Evolutionary conservation across 2,797 vertebrate species (phyloP).

Genomic region (Paguma larvata): DNA sequence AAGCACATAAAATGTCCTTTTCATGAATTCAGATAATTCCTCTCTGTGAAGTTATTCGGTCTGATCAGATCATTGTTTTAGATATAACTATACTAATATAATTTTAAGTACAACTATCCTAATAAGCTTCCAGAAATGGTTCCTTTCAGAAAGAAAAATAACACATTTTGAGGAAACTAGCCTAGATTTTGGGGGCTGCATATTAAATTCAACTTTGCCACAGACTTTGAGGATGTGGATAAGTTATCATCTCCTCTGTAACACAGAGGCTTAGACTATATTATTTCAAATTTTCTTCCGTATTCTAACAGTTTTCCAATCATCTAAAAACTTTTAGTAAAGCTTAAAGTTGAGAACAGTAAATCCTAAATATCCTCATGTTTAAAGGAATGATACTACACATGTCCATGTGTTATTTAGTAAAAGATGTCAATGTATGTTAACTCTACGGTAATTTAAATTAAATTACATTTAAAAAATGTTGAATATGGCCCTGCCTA

Average conservation of each 20-base stretch:
- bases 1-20: not conserved
- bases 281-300: not conserved
- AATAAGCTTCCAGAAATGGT: not conserved
- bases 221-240: not conserved
- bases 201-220: not conserved
- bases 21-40: not conserved
- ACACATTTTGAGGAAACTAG: not conserved
- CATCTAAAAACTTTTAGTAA: not conserved
- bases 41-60: not conserved
- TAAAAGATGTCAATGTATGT: not conserved
- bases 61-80: slow-evolving; percentile 17
- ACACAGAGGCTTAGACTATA: not conserved
- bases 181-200: not conserved
- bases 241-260: not conserved
- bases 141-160: not conserved
- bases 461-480: not conserved
- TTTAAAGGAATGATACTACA: not conserved
- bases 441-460: not conserved
- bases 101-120: slow-evolving; percentile 41
- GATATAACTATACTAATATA: not conserved
- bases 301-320: not conserved
- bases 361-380: not conserved
- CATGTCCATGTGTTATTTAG: not conserved
- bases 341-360: not conserved
- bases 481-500: not conserved